These are phyloP conservation scores for Semaprochilodus insignis DNA, from an alignment of 2,797 vertebrate species.

Conservation along the genomic window DNA sequence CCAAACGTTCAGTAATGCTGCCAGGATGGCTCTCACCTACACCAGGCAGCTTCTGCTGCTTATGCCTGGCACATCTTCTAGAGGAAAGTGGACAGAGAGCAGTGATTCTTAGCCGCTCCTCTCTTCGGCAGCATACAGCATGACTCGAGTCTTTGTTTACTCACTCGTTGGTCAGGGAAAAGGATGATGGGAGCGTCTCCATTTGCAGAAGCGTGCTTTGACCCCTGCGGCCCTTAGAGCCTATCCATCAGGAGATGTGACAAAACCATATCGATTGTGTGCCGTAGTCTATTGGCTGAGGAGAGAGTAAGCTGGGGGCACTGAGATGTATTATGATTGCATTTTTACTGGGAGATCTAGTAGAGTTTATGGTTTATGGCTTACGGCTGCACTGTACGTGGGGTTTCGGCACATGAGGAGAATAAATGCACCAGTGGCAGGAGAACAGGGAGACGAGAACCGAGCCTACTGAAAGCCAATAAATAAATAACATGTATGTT, in stretches of 20 bases:
- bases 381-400: neutral
- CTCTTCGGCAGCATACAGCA: neutral
- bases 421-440: constrained; percentile 4
- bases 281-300: constrained; percentile 45
- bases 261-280: constrained; percentile 59
- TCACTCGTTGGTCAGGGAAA: constrained; percentile 10
- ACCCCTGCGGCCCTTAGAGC: constrained; percentile 44
- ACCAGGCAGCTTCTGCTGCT: constrained; percentile 42
- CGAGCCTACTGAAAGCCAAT: neutral
- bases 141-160: neutral
- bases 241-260: constrained; percentile 54
- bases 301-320: constrained; percentile 59
- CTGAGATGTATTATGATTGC: constrained; percentile 40
- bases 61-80: constrained; percentile 45
- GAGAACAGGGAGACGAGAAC: neutral
- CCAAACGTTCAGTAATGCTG: constrained; percentile 53
- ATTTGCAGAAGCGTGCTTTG: constrained; percentile 26
- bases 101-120: neutral
- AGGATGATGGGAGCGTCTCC: neutral
- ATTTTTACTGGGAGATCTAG: constrained; percentile 28
- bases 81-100: constrained; percentile 22
- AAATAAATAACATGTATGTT: neutral
- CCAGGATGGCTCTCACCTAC: constrained; percentile 16
- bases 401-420: neutral
- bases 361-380: constrained; percentile 2